These are phyloP conservation scores for Acanthurus leucopareius DNA, from an alignment of 2,797 vertebrate species.

Conservation along the genomic window DNA sequence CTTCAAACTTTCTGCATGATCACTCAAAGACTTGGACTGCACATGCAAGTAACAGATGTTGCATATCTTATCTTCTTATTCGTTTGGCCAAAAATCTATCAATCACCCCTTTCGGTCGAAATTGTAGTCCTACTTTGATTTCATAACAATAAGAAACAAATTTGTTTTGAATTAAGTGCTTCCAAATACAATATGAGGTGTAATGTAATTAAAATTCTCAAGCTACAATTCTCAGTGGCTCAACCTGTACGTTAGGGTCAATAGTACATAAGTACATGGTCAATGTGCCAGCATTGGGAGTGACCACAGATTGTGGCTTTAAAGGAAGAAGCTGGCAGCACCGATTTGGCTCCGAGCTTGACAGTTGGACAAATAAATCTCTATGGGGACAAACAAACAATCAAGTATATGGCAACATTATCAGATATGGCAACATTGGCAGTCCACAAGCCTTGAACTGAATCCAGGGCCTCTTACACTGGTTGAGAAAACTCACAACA, in stretches of 20 bases:
- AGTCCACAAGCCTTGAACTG: conserved; percentile 52
- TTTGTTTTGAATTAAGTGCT: not conserved
- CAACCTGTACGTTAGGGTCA: not conserved
- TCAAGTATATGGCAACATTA: conserved; percentile 72
- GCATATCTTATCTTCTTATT: too few species aligned
- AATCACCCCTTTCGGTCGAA: not conserved
- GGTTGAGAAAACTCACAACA: conserved; percentile 52
- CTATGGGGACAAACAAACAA: conserved; percentile 71
- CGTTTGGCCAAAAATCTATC: too few species aligned
- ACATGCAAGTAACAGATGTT: too few species aligned
- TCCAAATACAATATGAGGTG: not conserved
- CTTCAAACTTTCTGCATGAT: too few species aligned
- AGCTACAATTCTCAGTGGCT: not conserved
- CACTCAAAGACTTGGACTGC: too few species aligned
- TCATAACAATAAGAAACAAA: not conserved
- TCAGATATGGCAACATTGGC: conserved; percentile 66
- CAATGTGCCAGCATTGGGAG: conserved; percentile 36
- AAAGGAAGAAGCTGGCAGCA: conserved; percentile 51
- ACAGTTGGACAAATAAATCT: conserved; percentile 68
- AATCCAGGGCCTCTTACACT: conserved; percentile 63
- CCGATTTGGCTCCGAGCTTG: conserved; percentile 38
- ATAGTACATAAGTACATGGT: not conserved
- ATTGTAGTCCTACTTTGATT: not conserved
- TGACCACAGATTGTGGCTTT: conserved; percentile 54
- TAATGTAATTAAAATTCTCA: not conserved